Evolutionary conservation across 2,113 vertebrate genomes (phyloP).

Genomic region (Centropus bengalensis): DNA sequence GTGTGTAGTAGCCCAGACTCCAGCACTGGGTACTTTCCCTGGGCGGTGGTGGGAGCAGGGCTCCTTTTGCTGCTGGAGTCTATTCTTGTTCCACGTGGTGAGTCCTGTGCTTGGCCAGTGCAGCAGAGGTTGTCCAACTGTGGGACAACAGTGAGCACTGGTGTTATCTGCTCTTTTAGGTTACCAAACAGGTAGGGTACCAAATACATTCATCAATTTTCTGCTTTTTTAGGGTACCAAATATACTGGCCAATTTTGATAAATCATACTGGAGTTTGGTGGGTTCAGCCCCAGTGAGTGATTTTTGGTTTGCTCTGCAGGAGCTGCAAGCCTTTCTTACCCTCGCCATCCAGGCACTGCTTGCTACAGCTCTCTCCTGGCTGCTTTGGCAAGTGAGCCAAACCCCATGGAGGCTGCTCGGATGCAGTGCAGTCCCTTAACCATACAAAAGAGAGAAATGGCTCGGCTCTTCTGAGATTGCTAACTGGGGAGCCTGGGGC

Average conservation of each 20-base stretch:
- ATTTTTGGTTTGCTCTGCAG: not conserved
- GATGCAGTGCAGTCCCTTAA: not conserved
- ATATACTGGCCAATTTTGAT: not conserved
- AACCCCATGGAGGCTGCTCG: not conserved
- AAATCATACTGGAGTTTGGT: not conserved
- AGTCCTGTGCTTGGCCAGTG: accelerated
- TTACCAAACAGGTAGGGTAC: too few relatives aligned
- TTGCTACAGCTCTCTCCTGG: not conserved
- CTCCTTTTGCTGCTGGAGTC: accelerated
- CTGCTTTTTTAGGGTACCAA: not conserved
- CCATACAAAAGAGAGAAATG: not conserved
- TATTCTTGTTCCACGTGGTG: not conserved
- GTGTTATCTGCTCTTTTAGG: not conserved
- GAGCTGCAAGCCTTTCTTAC: not conserved
- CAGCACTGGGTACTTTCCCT: not conserved
- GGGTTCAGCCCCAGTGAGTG: not conserved
- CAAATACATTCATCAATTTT: too few relatives aligned
- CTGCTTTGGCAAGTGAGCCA: not conserved
- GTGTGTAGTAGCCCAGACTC: accelerated
- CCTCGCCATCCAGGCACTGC: accelerated
- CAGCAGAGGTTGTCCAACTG: not conserved
- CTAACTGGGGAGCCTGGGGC: not conserved
- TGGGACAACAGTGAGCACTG: accelerated
- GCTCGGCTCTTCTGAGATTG: not conserved
- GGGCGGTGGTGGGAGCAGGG: not conserved